Percentiles rank a stretch among this genome's conserved stretches.
Conservation (phyloP, 1,140 invertebrate species). For the Brachionus rotundiformis region DNA sequence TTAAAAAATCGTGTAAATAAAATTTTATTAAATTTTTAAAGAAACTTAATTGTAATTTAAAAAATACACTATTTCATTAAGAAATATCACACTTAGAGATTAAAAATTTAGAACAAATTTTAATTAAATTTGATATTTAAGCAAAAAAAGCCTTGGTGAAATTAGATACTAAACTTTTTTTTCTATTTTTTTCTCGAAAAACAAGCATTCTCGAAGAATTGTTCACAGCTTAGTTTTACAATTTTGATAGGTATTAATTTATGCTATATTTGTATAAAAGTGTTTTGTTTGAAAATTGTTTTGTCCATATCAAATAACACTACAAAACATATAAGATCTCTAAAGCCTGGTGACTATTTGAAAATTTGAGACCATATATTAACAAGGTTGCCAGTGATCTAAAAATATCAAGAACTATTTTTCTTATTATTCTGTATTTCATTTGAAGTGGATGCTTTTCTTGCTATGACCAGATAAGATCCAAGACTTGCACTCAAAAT, state of each 20-base stretch:
- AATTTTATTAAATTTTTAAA: neutral
- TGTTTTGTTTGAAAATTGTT: neutral
- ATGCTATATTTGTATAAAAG: conserved; percentile 3
- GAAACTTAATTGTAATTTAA: neutral
- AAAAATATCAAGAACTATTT: too few species aligned
- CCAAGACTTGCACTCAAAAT: neutral
- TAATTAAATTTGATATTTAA: conserved; percentile 3
- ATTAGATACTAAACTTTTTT: neutral
- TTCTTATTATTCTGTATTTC: too few species aligned
- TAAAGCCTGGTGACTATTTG: neutral
- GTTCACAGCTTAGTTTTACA: neutral
- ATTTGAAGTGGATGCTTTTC: neutral
- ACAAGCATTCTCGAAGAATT: neutral
- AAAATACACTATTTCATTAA: neutral
- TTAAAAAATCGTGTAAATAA: neutral
- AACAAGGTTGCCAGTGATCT: neutral
- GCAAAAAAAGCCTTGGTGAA: neutral
- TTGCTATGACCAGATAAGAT: neutral
- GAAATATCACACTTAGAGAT: neutral
- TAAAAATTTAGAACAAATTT: neutral
- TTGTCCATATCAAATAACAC: neutral
- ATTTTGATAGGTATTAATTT: conserved; percentile 4
- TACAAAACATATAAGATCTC: neutral
- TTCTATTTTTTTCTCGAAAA: neutral
- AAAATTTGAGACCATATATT: too few species aligned